Conservation (phyloP, 1,140 invertebrate genomes). For the Drosophila burlai region DNA sequence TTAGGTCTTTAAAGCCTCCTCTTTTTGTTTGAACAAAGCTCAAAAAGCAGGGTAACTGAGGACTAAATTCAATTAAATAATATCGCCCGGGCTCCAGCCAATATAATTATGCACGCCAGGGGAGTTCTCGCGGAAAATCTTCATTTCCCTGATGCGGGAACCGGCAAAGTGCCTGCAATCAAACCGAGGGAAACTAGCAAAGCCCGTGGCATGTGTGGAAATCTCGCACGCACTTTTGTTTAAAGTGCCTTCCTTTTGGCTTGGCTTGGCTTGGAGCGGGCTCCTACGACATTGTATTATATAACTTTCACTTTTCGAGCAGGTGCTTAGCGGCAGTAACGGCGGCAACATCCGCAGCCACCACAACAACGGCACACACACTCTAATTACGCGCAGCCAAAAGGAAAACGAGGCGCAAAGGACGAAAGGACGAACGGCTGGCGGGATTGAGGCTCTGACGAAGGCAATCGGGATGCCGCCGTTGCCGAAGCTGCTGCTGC, state of each 20-base stretch:
- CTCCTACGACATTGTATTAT: constrained; percentile 30
- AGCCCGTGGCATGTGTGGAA: constrained; percentile 27
- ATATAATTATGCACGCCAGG: constrained; percentile 23
- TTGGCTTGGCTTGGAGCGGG: background rate
- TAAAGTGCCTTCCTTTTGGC: constrained; percentile 16
- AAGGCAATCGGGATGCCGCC: constrained; percentile 40
- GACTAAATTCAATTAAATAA: constrained; percentile 22
- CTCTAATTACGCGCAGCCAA: constrained; percentile 57
- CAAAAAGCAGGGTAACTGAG: too few relatives aligned
- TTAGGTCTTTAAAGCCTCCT: background rate
- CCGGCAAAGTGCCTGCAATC: constrained; percentile 39
- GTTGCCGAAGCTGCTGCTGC: constrained; percentile 44
- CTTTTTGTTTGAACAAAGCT: too few relatives aligned
- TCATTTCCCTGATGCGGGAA: constrained; percentile 32
- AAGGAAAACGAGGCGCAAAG: constrained; percentile 19
- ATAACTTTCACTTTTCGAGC: constrained; percentile 50
- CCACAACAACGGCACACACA: constrained; percentile 52
- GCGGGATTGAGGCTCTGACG: constrained; percentile 17
- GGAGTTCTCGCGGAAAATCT: constrained; percentile 20
- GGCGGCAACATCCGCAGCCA: constrained; percentile 13
- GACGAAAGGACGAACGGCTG: constrained; percentile 18
- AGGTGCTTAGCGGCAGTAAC: constrained; percentile 46
- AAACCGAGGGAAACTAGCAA: constrained; percentile 23
- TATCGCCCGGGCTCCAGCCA: constrained; percentile 5
- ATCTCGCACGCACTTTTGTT: constrained; percentile 49